phyloP scores from a whole-genome alignment of 2,888 invertebrate species.

The Eupithecia centaureata region DNA sequence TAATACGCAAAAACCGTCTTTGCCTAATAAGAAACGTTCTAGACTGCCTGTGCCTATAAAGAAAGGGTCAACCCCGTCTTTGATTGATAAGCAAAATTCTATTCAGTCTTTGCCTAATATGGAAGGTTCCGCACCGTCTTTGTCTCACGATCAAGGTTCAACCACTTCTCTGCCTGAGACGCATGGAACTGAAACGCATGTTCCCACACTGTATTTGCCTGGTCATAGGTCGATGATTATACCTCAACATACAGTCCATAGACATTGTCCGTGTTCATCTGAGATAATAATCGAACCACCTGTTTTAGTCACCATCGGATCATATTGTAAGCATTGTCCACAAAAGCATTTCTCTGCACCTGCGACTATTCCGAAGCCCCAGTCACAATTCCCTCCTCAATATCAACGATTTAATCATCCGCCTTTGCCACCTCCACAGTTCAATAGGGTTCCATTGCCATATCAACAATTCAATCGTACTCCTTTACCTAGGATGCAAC shows the following conservation, averaged over 20 bases:
- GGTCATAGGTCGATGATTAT: background rate
- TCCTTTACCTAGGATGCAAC: background rate
- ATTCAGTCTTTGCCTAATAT: background rate
- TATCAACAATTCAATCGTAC: background rate
- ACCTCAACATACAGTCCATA: too few species aligned
- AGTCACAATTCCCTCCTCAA: background rate
- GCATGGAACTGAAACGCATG: too few species aligned
- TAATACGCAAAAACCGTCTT: background rate
- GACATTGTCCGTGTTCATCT: background rate
- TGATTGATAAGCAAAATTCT: background rate
- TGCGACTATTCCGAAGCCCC: background rate
- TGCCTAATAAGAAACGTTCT: background rate
- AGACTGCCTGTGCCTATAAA: background rate
- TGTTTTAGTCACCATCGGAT: background rate
- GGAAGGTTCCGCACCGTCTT: too few species aligned
- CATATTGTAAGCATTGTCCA: background rate
- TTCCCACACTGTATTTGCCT: background rate
- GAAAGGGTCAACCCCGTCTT: background rate
- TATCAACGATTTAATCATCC: background rate
- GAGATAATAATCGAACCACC: background rate
- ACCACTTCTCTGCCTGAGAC: too few species aligned
- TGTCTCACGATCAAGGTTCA: too few species aligned
- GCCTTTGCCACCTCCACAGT: background rate
- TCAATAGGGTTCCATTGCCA: background rate
- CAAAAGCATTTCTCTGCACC: background rate